Evolutionary conservation across 2,888 invertebrate genomes (phyloP).

Genomic region (Zootermopsis nevadensis): DNA sequence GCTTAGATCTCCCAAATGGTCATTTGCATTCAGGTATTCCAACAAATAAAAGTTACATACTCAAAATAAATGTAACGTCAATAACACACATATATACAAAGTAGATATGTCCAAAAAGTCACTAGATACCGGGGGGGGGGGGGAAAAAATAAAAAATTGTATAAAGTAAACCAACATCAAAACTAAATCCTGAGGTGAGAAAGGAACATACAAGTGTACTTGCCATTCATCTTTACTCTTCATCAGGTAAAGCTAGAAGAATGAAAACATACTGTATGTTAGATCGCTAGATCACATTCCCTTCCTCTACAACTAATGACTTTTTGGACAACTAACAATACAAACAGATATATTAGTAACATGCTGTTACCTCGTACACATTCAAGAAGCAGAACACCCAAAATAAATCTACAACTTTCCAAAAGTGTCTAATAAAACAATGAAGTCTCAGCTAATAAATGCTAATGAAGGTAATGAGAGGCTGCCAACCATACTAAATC

Average conservation of each 20-base stretch:
- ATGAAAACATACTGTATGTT: conserved; percentile 25
- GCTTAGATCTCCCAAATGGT: too few relatives aligned
- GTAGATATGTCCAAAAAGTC: conserved; percentile 37
- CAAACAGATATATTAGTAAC: too few relatives aligned
- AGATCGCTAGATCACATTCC: conserved; percentile 2
- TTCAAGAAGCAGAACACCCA: too few relatives aligned
- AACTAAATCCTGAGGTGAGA: background rate
- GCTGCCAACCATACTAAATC: too few relatives aligned
- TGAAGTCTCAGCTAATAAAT: too few relatives aligned
- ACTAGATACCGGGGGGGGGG: conserved; percentile 36
- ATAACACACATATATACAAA: conserved; percentile 14
- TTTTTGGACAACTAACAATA: conserved; percentile 29
- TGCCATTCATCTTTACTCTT: conserved; percentile 39
- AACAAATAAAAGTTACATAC: background rate
- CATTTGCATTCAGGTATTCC: too few relatives aligned
- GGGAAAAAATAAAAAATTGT: background rate
- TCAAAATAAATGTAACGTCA: background rate
- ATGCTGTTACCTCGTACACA: too few relatives aligned
- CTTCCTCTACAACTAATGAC: conserved; percentile 26
- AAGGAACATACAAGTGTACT: conserved; percentile 29
- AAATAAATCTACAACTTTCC: too few relatives aligned
- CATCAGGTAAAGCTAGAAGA: conserved; percentile 43
- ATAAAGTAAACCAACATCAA: conserved; percentile 18
- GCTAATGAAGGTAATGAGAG: too few relatives aligned
- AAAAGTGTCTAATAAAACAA: too few relatives aligned